Evolutionary conservation across 2,797 vertebrate genomes (phyloP), one percentile per base, ranked within the genome.

Genomic region (Darevskia nairensis): DNA sequence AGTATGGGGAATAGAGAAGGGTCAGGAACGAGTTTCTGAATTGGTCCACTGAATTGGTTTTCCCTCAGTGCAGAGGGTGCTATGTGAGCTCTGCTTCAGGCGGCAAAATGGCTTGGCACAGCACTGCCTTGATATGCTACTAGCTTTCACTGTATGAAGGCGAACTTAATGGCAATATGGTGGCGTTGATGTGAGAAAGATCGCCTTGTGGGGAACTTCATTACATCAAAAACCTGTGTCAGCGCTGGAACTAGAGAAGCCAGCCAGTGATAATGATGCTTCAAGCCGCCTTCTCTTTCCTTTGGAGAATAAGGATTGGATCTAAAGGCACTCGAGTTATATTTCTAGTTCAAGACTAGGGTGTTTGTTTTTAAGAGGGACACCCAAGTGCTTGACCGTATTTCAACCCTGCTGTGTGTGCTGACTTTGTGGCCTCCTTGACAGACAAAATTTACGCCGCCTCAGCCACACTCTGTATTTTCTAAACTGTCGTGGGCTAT

Each of bases 341-440:
- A 27, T 79, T 68, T 86, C 44, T 92, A 93, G 92, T 91, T 95
- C 75, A 68, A 80, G 88, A 86, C 0, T 86, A 89, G n/a, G 89
- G 29, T 46, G 5, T 72, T 64, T 87, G 89, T 86, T 93, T 76
- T 87, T 85, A 75, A 90, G 91, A 89, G 77, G 84, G 91, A 84
- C 61, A 35, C 77, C 86, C 82, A 93, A 83, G 0, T 32, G 19
- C 66, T 78, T 17, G 81, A 86, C 68, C 64, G 87, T 77, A 27
- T 19, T 44, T 66, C 41, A 69, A 9, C 4, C 50, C 3, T 29
- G 27, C 8, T 92, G 25, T 15, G 76, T 87, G 86, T 72, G 74
- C 69, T 81, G 86, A 92, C 71, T 86, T 89, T 39, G 72, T 86
- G 86, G 17, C 35, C 84, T 90, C 79, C 85, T 71, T 80, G 78